phyloP scores from a whole-genome alignment of 2,113 vertebrate species.

The Gymnogyps californianus region DNA sequence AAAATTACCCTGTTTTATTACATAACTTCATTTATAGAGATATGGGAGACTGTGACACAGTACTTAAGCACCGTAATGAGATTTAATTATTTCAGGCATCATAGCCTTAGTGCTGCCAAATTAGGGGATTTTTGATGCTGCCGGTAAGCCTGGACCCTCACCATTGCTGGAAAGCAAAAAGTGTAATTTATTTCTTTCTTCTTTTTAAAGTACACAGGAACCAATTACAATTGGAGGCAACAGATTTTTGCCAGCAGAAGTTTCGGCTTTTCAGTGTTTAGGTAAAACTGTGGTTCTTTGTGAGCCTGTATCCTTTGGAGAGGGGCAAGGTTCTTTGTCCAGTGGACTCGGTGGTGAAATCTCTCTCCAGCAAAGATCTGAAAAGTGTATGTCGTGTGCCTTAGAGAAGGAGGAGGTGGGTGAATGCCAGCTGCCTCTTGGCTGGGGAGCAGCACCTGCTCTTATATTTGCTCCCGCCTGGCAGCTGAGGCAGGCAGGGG shows the following conservation, averaged over 20 bases:
- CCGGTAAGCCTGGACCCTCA: neutral
- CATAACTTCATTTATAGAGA: neutral
- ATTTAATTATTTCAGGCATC: neutral
- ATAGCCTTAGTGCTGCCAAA: neutral
- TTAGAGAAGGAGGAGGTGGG: neutral
- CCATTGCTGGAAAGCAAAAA: neutral
- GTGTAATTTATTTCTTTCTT: neutral
- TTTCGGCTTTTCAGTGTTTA: neutral
- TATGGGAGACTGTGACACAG: neutral
- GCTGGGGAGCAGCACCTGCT: neutral
- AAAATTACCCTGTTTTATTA: neutral
- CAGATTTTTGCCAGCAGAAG: neutral
- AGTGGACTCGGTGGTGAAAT: neutral
- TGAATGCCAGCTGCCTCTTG: neutral
- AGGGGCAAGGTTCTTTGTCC: neutral
- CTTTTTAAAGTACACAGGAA: neutral
- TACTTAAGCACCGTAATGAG: too few species aligned
- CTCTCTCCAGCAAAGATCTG: neutral
- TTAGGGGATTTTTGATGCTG: neutral
- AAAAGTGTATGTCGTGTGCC: rapidly evolving
- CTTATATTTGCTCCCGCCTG: neutral
- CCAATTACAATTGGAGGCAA: neutral
- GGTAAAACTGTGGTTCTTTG: neutral
- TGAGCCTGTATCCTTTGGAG: neutral
- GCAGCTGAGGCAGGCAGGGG: neutral